Percentiles rank a stretch among this genome's conserved stretches.
Evolutionary conservation across 2,888 invertebrate genomes (phyloP).

Genomic region (Stenodera caucasica): DNA sequence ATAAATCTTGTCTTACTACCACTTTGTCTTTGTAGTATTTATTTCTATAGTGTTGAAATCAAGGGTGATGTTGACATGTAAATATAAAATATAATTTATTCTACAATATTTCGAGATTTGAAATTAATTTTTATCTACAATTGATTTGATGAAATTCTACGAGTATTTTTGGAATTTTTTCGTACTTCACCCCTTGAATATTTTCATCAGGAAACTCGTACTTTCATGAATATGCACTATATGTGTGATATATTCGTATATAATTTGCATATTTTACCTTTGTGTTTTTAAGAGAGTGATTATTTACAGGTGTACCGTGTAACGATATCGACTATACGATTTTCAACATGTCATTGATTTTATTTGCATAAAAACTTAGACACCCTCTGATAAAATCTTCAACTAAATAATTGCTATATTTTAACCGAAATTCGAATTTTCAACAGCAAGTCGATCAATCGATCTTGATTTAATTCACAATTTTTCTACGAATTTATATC

Average conservation of each 20-base stretch:
- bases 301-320: neutral
- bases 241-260: conserved; percentile 4
- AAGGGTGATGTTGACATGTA: neutral
- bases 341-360: neutral
- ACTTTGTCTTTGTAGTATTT: neutral
- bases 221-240: conserved; percentile 20
- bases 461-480: too few relatives aligned
- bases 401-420: too few relatives aligned
- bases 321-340: neutral
- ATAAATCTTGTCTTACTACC: neutral
- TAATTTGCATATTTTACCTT: conserved; percentile 18
- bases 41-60: neutral
- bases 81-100: neutral
- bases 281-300: neutral
- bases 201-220: conserved; percentile 11
- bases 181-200: too few relatives aligned
- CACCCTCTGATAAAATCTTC: neutral
- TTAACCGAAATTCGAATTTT: too few relatives aligned
- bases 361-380: neutral
- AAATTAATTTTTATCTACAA: too few relatives aligned
- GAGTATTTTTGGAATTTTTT: neutral
- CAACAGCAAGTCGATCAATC: too few relatives aligned
- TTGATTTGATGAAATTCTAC: too few relatives aligned
- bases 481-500: too few relatives aligned
- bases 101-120: neutral